Conservation (phyloP, 2,113 vertebrate species). For the Gymnarchus niloticus region DNA sequence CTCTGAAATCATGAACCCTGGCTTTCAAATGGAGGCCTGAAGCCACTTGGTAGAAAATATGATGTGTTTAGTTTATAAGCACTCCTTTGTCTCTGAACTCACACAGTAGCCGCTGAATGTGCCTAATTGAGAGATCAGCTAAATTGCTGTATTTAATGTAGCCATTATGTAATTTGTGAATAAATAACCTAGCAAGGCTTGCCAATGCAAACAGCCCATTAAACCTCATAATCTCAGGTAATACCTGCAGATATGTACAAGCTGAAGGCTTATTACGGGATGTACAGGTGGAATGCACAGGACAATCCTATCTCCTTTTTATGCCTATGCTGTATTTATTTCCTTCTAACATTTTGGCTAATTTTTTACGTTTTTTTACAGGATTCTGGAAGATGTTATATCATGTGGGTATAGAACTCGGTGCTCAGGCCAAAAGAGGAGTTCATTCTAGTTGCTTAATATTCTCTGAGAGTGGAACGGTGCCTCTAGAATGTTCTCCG, state of each 20-base stretch:
- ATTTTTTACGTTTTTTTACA: neutral
- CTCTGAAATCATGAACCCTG: too few relatives aligned
- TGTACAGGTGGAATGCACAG: neutral
- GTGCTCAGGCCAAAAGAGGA: too few relatives aligned
- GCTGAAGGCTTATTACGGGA: neutral
- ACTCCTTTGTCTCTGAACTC: neutral
- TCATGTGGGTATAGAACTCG: neutral
- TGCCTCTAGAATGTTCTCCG: neutral
- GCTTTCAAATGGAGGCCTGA: neutral
- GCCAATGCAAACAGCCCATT: conserved; percentile 3
- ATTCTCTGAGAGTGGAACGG: neutral
- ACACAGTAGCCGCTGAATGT: neutral
- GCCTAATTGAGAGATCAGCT: neutral
- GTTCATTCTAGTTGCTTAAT: neutral
- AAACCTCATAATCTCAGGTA: neutral
- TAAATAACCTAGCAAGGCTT: neutral
- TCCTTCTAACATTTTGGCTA: neutral
- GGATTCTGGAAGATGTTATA: neutral
- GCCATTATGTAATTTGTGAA: conserved; percentile 5
- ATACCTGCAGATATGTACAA: neutral
- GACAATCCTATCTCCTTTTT: neutral
- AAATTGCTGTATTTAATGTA: conserved; percentile 15
- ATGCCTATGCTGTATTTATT: neutral
- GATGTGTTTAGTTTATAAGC: neutral
- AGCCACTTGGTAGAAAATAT: neutral